phyloP scores from a whole-genome alignment of 2,888 invertebrate species.

The Idaea biselata region DNA sequence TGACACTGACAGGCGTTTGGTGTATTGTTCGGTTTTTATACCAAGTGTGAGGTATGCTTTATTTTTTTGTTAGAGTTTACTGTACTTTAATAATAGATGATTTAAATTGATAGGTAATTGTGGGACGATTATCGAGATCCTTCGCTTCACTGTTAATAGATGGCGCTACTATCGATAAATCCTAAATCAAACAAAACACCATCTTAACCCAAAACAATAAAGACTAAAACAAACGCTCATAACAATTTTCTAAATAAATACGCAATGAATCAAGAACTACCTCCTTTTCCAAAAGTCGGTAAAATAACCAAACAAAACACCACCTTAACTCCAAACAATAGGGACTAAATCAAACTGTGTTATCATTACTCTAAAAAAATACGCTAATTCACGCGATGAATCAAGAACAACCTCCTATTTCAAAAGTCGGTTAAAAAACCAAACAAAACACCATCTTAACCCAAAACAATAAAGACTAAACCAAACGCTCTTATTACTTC shows the following conservation, averaged over 20 bases:
- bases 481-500: no score
- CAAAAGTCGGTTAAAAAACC: no score
- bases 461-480: conserved; percentile 54
- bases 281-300: no score
- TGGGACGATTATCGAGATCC: no score
- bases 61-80: neutral
- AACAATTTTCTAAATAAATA: no score
- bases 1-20: neutral
- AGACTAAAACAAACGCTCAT: conserved; percentile 26
- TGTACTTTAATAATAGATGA: neutral
- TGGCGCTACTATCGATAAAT: no score
- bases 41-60: neutral
- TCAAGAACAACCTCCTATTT: no score
- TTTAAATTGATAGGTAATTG: no score
- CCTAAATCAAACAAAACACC: neutral
- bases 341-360: conserved; percentile 24
- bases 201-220: conserved; percentile 52
- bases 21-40: neutral
- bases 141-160: no score
- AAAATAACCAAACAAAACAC: conserved; percentile 13
- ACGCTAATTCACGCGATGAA: no score
- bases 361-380: no score
- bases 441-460: conserved; percentile 11
- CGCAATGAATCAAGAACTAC: no score
- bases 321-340: conserved; percentile 8